Base-by-base conservation (phyloP, 2,113 vertebrate species). In the Nibea albiflora region DNA sequence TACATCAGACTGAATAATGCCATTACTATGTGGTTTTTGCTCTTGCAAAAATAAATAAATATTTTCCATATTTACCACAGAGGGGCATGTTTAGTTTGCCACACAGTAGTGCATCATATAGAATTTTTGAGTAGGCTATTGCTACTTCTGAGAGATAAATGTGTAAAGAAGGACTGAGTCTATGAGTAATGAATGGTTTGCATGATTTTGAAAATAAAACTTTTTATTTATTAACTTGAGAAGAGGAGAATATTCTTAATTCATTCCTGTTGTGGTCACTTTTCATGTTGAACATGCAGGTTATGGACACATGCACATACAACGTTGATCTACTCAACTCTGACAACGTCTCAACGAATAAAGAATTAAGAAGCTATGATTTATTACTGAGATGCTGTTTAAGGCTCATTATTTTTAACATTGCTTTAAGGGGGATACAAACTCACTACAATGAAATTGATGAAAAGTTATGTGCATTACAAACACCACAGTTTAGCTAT, bases 141-240 rank as follows among this genome's bases (percentile, higher is more conserved):
- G 60, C 53, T 73, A 63, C 52, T 81, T 82, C 53, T 91, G 66
- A 89, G 80, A 72, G 67, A 78, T 73, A 81, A n/a, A 83, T 78
- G 54, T 93, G 80, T 85, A 85, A 88, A 88, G 53, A 76, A 50
- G 73, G 84, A 88, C 66, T 83, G 76, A 85, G 77, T 57, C 28
- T 65, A 72, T 68, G 70, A 93, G 62, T 64, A 44, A 90, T 66
- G 70, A 79, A 93, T 93, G 91, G 88, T 91, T 78, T 94, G 95
- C 94, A 95, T 95, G 94, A 90, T 93, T 92, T 94, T 92, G 73
- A 92, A 83, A 92, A 93, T 93, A 93, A 90, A 90, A 63, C 28
- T 67, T 76, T 86, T 75, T 86, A 80, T 89, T 80, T 76, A 81
- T 85, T 77, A 85, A 88, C 74, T 87, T 77, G 74, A 85, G 64